Evolutionary conservation across 2,113 vertebrate genomes (phyloP), one percentile per base, ranked within the genome.

Genomic region (Cryptotis parvus): DNA sequence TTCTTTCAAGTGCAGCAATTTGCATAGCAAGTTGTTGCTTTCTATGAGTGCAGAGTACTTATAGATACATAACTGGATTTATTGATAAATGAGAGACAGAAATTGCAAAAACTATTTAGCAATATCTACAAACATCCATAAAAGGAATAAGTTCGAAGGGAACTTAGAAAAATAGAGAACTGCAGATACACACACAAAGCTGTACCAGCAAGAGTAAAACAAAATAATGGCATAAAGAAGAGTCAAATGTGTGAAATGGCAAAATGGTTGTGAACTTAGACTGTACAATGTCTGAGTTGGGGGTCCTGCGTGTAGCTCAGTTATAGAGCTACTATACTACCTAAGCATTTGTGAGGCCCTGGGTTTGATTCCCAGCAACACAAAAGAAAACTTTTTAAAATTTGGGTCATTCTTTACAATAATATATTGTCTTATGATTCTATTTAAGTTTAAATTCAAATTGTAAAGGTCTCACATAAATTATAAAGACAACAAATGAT

Each of bases 371-470:
- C 5, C 18, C 55, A 58, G 55, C 20, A 58, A 4, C 55, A 58
- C 55, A 58, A 58, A 58, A 12, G 45, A 49, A 12, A 58, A 24
- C 5, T 6, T 5, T 58, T 55, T 55, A 18, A 18, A 55, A 55
- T 20, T 58, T 58, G 18, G 4, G 55, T 22, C 8, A 58, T 58
- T 58, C 55, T 18, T 22, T 37, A 58, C 3, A 75, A 11, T 37
- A 85, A n/a, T 1, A 15, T 55, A 29, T 72, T 37, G 22, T 4
- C 20, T 39, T 6, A 10, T 45, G 2, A 10, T 14, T 73, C 80
- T 85, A 89, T 69, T 78, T 45, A 73, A 49, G 37, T 37, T 72
- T 83, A 90, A 70, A 55, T 72, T 91, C 70, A 90, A 83, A 43
- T 69, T 58, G 0, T 58, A 58, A 58, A 24, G 24, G 22, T 1